Percentiles rank a stretch among this genome's conserved stretches.
Conservation (phyloP, 2,888 invertebrate species). For the Clivina fossor region DNA sequence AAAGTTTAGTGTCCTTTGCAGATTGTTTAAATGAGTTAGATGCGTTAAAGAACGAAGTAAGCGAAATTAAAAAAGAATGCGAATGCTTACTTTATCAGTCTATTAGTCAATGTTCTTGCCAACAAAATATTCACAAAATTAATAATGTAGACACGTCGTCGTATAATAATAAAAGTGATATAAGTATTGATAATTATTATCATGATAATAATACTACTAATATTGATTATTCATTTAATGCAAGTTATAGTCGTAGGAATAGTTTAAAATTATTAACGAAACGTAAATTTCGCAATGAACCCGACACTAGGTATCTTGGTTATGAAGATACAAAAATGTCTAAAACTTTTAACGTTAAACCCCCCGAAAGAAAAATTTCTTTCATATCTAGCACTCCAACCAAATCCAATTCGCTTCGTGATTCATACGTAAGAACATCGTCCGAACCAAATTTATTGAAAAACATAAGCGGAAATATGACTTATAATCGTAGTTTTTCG, state of each 20-base stretch:
- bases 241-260: neutral
- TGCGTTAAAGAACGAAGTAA: slow-evolving; percentile 25
- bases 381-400: slow-evolving; percentile 7
- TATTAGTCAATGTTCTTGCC: slow-evolving; percentile 28
- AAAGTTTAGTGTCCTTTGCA: slow-evolving; percentile 15
- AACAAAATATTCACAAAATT: slow-evolving; percentile 1
- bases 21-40: slow-evolving; percentile 27
- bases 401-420: neutral
- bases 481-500: slow-evolving; percentile 20
- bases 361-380: slow-evolving; percentile 4
- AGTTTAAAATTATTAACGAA: slow-evolving; percentile 14
- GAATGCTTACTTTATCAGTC: slow-evolving; percentile 22
- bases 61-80: slow-evolving; percentile 27
- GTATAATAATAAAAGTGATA: slow-evolving; percentile 5
- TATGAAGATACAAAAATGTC: neutral
- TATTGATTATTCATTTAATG: neutral
- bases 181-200: neutral
- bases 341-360: neutral
- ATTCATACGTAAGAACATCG: slow-evolving; percentile 13
- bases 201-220: slow-evolving; percentile 4
- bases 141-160: too few relatives aligned
- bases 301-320: slow-evolving; percentile 8
- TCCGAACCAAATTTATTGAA: slow-evolving; percentile 28
- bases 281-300: slow-evolving; percentile 5
- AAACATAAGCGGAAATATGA: neutral